Base-by-base conservation (phyloP, 23 tunicate genomes). In the Styela clava region DNA sequence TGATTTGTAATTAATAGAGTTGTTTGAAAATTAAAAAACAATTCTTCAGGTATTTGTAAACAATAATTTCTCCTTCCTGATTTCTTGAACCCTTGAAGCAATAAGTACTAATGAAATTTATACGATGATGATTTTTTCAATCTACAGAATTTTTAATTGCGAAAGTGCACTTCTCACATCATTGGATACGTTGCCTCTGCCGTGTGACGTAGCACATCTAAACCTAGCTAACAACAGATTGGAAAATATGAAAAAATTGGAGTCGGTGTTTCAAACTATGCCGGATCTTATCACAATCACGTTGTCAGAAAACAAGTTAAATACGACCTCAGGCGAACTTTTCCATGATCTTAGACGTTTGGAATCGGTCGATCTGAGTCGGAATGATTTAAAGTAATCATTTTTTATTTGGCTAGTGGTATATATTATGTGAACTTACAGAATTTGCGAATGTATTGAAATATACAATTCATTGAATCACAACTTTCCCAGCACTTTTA, bases 271-370 rank as follows among this genome's bases (percentile, higher is more conserved):
- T 56, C 64, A 44, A 1, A 33, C 64, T 16, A 76, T 44, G 52
- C 81, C 81, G 31, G 81, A 52, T 44, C 27, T 76, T 36, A 25
- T 76, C 52, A 33, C 81, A 44, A 21, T 52, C 12, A 36, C 64
- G n/a, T 36, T 76, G 64, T 21, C 81, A n/a, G 81, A 52, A 20
- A 76, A 51, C 81, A 76, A 76, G 19, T 56, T 76, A 16, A 28
- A 44, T 23, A 56, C 33, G 22, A 24, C 24, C 65, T 56, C 81
- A 18, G 64, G 33, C n/a, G 31, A 76, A 24, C 37, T 76, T 52
- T 76, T 76, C 27, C 31, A 52, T 26, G 23, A 44, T 31, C 31
- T 52, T 28, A 18, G 65, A 33, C 64, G 68, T 24, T 52, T 76
- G 26, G 81, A 76, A 44, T 22, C n/a, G 16, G 1, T 76, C 21